These are phyloP conservation scores for Sminthurides aquaticus DNA, from an alignment of 2,888 invertebrate species.

Conservation along the genomic window DNA sequence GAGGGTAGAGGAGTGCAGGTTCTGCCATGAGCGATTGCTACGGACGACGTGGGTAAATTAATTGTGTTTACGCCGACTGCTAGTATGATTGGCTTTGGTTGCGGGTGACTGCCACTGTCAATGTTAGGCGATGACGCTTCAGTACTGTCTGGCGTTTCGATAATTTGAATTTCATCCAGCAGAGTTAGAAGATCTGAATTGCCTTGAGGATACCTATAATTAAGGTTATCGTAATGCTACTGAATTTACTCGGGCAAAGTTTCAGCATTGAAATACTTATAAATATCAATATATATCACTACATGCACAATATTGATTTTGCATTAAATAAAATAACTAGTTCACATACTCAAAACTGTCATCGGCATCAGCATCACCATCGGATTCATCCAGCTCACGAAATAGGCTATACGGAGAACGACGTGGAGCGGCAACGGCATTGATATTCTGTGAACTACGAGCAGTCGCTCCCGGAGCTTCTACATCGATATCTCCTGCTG, in stretches of 20 bases:
- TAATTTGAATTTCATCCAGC: constrained; percentile 14
- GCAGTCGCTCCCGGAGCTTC: constrained; percentile 47
- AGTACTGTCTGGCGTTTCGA: constrained; percentile 5
- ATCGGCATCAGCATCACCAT: constrained; percentile 8
- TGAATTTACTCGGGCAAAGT: too few species aligned
- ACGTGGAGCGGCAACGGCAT: background rate
- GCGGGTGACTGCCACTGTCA: too few species aligned
- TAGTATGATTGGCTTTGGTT: too few species aligned
- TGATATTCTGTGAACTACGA: background rate
- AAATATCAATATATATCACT: too few species aligned
- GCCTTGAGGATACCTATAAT: constrained; percentile 6
- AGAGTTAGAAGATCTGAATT: constrained; percentile 12
- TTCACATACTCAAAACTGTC: constrained; percentile 6
- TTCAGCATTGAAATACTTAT: too few species aligned
- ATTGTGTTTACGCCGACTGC: too few species aligned
- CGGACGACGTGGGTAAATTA: too few species aligned
- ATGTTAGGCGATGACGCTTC: background rate
- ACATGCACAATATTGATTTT: too few species aligned
- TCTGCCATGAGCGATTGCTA: too few species aligned
- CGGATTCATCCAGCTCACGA: constrained; percentile 12
- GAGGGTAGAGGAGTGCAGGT: too few species aligned
- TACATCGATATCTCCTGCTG: constrained; percentile 71
- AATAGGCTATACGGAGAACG: constrained; percentile 2
- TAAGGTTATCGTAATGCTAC: too few species aligned
- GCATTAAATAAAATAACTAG: background rate